These are phyloP conservation scores for Crotophaga sulcirostris DNA, from an alignment of 2,113 vertebrate species.

Conservation along the genomic window DNA sequence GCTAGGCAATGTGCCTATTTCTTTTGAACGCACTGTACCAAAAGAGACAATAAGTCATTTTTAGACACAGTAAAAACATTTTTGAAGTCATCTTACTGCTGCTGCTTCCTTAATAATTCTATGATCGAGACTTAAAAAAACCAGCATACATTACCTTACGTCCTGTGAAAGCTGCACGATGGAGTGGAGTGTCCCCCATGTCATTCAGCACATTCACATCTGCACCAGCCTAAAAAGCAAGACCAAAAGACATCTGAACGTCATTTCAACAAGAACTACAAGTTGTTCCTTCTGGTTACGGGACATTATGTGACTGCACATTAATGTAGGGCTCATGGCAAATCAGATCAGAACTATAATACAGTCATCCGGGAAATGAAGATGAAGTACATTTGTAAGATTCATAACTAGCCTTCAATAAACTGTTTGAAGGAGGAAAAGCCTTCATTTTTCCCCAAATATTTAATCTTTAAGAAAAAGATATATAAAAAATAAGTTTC, in stretches of 20 bases:
- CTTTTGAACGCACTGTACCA: background rate
- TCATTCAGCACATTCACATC: slow-evolving; percentile 86
- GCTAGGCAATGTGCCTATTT: background rate
- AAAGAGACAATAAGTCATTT: background rate
- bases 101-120: background rate
- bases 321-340: rapidly evolving
- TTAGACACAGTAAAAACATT: background rate
- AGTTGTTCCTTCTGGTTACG: background rate
- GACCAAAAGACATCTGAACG: background rate
- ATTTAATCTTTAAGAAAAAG: background rate
- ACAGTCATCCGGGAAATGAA: background rate
- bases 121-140: background rate
- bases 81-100: background rate
- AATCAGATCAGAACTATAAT: background rate
- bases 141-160: slow-evolving; percentile 79
- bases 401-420: background rate
- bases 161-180: slow-evolving; percentile 86
- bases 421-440: background rate
- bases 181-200: slow-evolving; percentile 90
- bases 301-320: no score
- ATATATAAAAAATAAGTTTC: background rate
- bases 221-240: slow-evolving; percentile 83
- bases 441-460: background rate
- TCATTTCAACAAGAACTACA: background rate
- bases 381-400: background rate